phyloP scores from a whole-genome alignment of 1,140 invertebrate genomes.

The Drosophila repleta region DNA sequence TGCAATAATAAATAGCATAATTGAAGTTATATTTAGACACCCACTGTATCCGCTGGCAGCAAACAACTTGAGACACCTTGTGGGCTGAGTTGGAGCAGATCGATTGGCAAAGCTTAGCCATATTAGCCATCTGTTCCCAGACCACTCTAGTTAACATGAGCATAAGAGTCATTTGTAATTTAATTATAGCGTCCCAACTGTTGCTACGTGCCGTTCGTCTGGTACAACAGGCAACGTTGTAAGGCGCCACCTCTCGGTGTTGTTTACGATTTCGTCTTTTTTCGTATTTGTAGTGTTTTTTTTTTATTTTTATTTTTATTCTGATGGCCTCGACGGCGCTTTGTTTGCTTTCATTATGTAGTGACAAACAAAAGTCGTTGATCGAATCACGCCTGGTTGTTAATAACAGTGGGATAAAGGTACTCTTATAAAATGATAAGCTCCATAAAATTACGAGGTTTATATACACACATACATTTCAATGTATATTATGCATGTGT shows the following conservation, averaged over 20 bases:
- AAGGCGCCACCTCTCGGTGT: slow-evolving; percentile 14
- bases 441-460: slow-evolving; percentile 12
- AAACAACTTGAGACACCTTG: slow-evolving; percentile 15
- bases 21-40: slow-evolving; percentile 75
- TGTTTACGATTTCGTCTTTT: slow-evolving; percentile 24
- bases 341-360: slow-evolving; percentile 49
- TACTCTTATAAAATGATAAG: slow-evolving; percentile 9
- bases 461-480: slow-evolving; percentile 1
- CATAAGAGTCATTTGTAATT: slow-evolving; percentile 62
- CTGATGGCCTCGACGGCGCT: slow-evolving; percentile 35
- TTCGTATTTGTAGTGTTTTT: slow-evolving; percentile 8
- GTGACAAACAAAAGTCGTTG: slow-evolving; percentile 39
- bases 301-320: slow-evolving; percentile 20
- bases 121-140: background rate
- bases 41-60: slow-evolving; percentile 58
- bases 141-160: slow-evolving; percentile 52
- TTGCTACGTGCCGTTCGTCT: slow-evolving; percentile 75
- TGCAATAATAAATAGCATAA: slow-evolving; percentile 76
- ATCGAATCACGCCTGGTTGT: slow-evolving; percentile 19
- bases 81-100: slow-evolving; percentile 2
- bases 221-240: slow-evolving; percentile 29
- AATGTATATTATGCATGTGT: background rate
- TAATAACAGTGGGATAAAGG: slow-evolving; percentile 28
- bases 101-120: slow-evolving; percentile 8
- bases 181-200: slow-evolving; percentile 50